phyloP scores from a whole-genome alignment of 2,797 vertebrate species.

The Basileuterus tristriatus region DNA sequence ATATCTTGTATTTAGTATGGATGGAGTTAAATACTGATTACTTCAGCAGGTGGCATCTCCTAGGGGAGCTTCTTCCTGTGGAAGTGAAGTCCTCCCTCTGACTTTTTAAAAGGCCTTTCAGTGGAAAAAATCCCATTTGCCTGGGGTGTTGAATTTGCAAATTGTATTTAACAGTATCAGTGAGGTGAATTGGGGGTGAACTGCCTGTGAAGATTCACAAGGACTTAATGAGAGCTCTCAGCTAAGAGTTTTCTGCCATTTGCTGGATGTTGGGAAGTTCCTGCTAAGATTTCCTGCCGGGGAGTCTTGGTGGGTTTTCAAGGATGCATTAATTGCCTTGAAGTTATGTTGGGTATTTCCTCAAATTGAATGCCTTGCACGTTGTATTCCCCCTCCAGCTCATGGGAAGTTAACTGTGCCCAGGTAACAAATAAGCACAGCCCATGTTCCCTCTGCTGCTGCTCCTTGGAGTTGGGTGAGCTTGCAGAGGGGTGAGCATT shows the following conservation, averaged over 20 bases:
- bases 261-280: not conserved
- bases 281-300: not conserved
- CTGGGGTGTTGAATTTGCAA: not conserved
- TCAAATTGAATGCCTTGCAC: not conserved
- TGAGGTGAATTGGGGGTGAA: not conserved
- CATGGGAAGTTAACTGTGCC: not conserved
- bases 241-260: not conserved
- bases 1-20: not conserved
- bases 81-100: not conserved
- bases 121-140: not conserved
- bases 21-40: not conserved
- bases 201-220: not conserved
- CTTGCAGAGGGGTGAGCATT: not conserved
- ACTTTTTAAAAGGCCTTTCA: not conserved
- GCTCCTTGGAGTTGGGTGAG: not conserved
- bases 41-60: not conserved
- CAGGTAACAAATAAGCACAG: not conserved
- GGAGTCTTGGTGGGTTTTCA: not conserved
- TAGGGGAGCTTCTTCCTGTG: not conserved
- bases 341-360: not conserved
- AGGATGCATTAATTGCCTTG: not conserved
- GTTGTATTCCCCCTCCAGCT: not conserved
- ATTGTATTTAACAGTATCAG: not conserved
- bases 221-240: not conserved
- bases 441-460: not conserved